phyloP scores from a whole-genome alignment of 2,797 vertebrate genomes.

The Poecilia velifera region DNA sequence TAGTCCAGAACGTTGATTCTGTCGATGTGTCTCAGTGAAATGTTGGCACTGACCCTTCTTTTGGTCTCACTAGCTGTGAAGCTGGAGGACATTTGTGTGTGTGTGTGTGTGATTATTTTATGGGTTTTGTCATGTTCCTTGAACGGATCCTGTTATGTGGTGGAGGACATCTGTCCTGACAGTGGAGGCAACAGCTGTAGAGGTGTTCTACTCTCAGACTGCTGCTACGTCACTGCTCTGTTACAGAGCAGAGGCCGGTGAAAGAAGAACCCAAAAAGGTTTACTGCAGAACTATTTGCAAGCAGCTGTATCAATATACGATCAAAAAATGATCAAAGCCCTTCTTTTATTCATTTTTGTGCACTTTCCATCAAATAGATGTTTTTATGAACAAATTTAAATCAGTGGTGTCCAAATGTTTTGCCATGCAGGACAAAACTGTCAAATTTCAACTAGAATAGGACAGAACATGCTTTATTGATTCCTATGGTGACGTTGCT shows the following conservation, averaged over 20 bases:
- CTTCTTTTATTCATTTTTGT: background rate
- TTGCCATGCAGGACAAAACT: too few relatives aligned
- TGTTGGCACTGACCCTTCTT: background rate
- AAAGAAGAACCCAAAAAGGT: background rate
- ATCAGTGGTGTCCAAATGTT: too few relatives aligned
- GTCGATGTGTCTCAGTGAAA: background rate
- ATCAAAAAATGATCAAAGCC: background rate
- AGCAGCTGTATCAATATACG: background rate
- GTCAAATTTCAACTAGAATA: too few relatives aligned
- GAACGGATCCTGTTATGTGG: background rate
- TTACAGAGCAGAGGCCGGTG: background rate
- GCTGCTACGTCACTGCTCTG: background rate
- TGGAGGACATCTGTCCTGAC: background rate
- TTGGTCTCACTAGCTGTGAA: background rate
- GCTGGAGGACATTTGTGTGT: background rate
- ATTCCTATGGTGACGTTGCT: too few relatives aligned
- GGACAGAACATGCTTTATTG: too few relatives aligned
- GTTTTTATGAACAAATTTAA: too few relatives aligned
- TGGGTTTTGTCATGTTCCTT: background rate
- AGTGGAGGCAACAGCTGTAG: background rate
- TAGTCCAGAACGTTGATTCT: background rate
- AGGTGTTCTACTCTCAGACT: background rate
- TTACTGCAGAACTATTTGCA: background rate
- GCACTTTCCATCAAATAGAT: background rate
- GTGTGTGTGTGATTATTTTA: background rate